Evolutionary conservation across 1,140 invertebrate species (phyloP), one percentile per base, ranked within the genome.

Genomic region (Achatina immaculata): DNA sequence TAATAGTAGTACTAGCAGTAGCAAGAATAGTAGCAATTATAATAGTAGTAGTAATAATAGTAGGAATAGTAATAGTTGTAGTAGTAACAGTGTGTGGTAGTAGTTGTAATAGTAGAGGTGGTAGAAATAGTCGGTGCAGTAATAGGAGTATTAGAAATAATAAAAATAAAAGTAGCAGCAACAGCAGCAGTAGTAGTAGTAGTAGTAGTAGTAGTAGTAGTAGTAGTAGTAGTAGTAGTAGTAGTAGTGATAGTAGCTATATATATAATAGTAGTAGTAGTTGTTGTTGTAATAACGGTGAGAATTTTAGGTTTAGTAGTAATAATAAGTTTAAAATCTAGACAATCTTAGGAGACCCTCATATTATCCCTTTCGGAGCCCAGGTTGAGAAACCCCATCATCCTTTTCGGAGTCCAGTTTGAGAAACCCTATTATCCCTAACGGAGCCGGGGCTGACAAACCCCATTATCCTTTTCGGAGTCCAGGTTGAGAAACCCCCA

Each of bases 201-300:
- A 72, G 69, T 40, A 72, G 6, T 0, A 72, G 69, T 40, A 72
- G 69, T 6, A 72, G 69, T 36, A 72, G 69, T 14, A 72, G 69
- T 6, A 72, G 69, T 4, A 72, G 69, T 38, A 72, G 69, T 4
- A 72, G 31, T 38, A 72, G 69, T 38, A 72, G 69, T 38, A 72
- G 69, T 36, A 72, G 31, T 72, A 72, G 69, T 72, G 40, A 38
- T 72, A 72, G 69, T n/a, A n/a, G n/a, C n/a, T n/a, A n/a, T n/a
- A n/a, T n/a, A n/a, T n/a, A n/a, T n/a, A n/a, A n/a, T n/a, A n/a
- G 24, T n/a, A 72, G 24, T 72, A 31, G 69, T 72, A 38, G 34
- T 14, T 14, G 11, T 51, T 14, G 48, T 51, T 14, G 48, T 51
- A 51, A 24, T 14, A 51, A 24, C 24, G 24, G 48, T 51, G 24